A percentile compares a stretch with the other conserved stretches of the same genome.
Conservation (phyloP, 2,888 invertebrate species). For the Melanchra persicariae region DNA sequence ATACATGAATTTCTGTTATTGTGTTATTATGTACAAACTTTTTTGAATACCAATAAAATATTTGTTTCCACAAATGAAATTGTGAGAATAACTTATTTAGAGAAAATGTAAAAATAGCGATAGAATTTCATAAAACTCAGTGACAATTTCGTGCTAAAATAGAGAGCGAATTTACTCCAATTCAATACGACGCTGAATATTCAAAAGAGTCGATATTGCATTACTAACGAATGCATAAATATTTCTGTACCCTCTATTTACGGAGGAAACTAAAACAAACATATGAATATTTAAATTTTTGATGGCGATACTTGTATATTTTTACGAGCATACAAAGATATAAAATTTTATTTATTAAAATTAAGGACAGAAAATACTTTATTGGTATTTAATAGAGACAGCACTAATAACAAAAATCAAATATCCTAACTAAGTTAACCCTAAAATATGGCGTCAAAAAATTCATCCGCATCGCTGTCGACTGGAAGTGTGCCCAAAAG, state of each 20-base stretch:
- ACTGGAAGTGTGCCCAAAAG: too few species aligned
- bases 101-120: conserved; percentile 21
- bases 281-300: conserved; percentile 28
- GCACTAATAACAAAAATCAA: too few species aligned
- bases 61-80: not conserved
- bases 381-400: too few species aligned
- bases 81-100: conserved; percentile 6
- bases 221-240: conserved; percentile 50
- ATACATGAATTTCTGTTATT: not conserved
- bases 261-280: conserved; percentile 17
- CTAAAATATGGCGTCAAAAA: too few species aligned
- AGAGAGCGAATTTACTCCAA: conserved; percentile 37
- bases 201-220: conserved; percentile 48
- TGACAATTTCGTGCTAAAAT: conserved; percentile 31
- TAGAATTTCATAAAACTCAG: conserved; percentile 20
- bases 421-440: too few species aligned
- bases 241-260: conserved; percentile 37
- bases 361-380: not conserved
- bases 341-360: not conserved
- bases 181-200: conserved; percentile 50
- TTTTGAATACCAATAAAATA: conserved; percentile 2
- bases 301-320: not conserved
- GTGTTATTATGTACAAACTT: too few species aligned
- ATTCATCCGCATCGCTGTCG: too few species aligned
- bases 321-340: not conserved